phyloP scores from a whole-genome alignment of 1,140 invertebrate species.

The Atta colombica region DNA sequence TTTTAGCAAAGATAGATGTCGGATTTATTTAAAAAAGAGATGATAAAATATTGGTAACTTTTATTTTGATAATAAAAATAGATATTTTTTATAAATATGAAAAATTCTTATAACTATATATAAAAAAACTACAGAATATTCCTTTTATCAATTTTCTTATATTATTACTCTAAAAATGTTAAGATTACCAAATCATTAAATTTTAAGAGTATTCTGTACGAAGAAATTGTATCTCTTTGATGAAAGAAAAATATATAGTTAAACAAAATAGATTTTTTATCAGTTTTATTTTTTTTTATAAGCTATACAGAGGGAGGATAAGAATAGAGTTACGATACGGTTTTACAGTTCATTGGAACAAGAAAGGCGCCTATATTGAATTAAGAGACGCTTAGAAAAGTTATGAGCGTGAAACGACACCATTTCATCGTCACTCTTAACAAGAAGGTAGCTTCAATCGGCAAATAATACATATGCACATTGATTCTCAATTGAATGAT shows the following conservation, averaged over 20 bases:
- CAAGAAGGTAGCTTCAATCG: conserved; percentile 2
- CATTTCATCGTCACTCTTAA: not conserved
- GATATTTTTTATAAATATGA: not conserved
- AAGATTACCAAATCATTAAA: not conserved
- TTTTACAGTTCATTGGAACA: conserved; percentile 8
- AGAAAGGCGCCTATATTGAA: conserved; percentile 8
- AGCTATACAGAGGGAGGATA: not conserved
- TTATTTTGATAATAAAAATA: conserved; percentile 12
- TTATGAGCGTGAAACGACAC: not conserved
- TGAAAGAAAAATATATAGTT: not conserved
- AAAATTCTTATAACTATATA: not conserved
- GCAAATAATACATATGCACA: conserved; percentile 44
- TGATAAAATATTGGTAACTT: not conserved
- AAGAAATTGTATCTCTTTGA: not conserved
- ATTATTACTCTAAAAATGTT: not conserved
- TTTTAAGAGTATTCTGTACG: not conserved
- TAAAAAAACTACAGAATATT: not conserved
- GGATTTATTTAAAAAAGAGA: not conserved
- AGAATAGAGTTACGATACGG: not conserved
- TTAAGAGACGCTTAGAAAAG: conserved; percentile 18
- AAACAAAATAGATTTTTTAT: not conserved
- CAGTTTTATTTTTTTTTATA: conserved; percentile 9
- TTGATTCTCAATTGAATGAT: conserved; percentile 49
- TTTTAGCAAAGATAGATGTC: conserved; percentile 25
- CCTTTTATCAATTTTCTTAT: not conserved